Evolutionary conservation across 2,888 invertebrate genomes (phyloP).

Genomic region (Pyrgus malvae): DNA sequence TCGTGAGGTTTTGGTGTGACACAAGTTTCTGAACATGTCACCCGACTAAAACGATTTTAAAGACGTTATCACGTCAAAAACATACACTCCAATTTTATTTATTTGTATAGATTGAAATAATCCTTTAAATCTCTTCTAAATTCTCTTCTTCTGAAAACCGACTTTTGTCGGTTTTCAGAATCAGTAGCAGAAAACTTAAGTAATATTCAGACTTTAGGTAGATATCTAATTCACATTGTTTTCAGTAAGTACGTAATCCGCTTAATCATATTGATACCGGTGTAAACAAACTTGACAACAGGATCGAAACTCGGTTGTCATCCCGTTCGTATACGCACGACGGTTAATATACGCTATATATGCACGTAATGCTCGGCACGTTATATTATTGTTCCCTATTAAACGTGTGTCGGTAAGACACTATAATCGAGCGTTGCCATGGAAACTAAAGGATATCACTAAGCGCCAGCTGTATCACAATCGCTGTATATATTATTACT

Average conservation of each 20-base stretch:
- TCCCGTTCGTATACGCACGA: neutral
- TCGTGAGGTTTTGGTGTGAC: too few species aligned
- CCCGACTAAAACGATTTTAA: too few species aligned
- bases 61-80: too few species aligned
- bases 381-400: slow-evolving; percentile 4
- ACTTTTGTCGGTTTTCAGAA: too few species aligned
- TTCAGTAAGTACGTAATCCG: neutral
- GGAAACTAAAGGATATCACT: neutral
- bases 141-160: neutral
- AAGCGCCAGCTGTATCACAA: neutral
- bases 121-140: too few species aligned
- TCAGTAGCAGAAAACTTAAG: neutral
- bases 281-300: neutral
- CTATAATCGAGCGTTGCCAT: neutral
- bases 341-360: neutral
- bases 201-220: neutral
- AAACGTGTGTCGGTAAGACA: neutral
- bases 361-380: neutral
- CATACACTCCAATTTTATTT: too few species aligned
- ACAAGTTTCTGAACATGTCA: too few species aligned
- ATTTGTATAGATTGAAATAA: too few species aligned
- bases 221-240: neutral
- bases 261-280: neutral
- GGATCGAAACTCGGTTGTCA: neutral
- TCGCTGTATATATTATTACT: neutral